Evolutionary conservation across 2,888 invertebrate species (phyloP).

Genomic region (Platynereis dumerilii): DNA sequence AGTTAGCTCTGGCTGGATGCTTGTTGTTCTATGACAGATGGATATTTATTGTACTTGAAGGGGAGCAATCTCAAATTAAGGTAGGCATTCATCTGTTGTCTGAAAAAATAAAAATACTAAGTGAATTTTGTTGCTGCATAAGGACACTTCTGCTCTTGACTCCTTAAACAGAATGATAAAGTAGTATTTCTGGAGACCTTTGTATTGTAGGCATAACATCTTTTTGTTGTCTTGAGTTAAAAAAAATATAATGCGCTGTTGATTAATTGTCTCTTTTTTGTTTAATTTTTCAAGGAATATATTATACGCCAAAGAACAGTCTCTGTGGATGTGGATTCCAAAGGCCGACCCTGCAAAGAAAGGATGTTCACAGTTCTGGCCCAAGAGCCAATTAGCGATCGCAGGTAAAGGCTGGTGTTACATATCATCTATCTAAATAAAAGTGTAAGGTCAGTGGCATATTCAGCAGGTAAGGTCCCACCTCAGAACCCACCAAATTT

Average conservation of each 20-base stretch:
- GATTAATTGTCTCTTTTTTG: neutral
- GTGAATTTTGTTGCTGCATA: no score
- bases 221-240: neutral
- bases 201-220: neutral
- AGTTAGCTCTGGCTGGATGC: conserved; percentile 43
- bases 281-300: conserved; percentile 43
- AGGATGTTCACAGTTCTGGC: conserved; percentile 44
- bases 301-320: conserved; percentile 46
- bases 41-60: conserved; percentile 49
- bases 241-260: neutral
- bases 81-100: conserved; percentile 36
- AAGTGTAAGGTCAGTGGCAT: no score
- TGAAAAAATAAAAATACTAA: no score
- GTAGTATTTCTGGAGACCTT: no score
- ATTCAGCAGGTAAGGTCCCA: no score
- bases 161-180: no score
- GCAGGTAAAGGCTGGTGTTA: no score
- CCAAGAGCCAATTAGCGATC: conserved; percentile 4
- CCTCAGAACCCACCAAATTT: no score
- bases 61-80: conserved; percentile 40
- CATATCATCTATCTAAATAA: no score
- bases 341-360: conserved; percentile 55
- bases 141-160: no score
- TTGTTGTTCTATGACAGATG: conserved; percentile 45
- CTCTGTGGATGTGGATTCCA: conserved; percentile 56